Percentiles rank a stretch among this genome's conserved stretches.
Conservation (phyloP, 2,888 invertebrate species). For the Trachelus tabidus region DNA sequence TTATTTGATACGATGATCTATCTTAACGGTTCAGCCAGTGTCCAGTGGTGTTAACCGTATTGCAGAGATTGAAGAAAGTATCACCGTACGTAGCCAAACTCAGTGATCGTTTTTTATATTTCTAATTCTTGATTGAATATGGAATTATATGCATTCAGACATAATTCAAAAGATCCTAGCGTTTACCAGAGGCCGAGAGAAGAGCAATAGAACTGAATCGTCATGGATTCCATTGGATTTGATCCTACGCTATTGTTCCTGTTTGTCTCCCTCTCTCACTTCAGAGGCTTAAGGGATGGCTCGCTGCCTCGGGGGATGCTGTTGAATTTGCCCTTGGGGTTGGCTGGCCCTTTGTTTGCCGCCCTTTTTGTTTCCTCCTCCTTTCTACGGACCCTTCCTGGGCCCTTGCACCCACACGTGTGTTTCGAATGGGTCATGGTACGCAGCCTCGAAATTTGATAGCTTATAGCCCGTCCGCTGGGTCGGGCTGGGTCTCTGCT, state of each 20-base stretch:
- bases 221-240: not conserved
- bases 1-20: not conserved
- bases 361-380: not conserved
- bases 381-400: constrained; percentile 5
- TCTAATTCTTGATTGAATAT: not conserved
- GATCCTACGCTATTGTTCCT: constrained; percentile 4
- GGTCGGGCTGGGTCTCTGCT: not conserved
- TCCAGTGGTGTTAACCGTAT: not conserved
- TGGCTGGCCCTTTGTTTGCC: constrained; percentile 21
- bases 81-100: not conserved
- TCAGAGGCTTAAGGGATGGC: constrained; percentile 8
- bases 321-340: constrained; percentile 9
- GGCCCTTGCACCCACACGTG: not conserved
- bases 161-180: not conserved
- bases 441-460: constrained; percentile 1
- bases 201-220: not conserved
- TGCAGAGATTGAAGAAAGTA: not conserved
- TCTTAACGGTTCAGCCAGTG: not conserved
- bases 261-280: constrained; percentile 3
- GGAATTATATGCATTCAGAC: not conserved
- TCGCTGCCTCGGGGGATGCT: constrained; percentile 6
- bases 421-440: not conserved
- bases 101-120: not conserved
- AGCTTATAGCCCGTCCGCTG: not conserved
- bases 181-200: not conserved